Evolutionary conservation across 2,888 invertebrate genomes (phyloP).

Genomic region (Oeneis ivallda): DNA sequence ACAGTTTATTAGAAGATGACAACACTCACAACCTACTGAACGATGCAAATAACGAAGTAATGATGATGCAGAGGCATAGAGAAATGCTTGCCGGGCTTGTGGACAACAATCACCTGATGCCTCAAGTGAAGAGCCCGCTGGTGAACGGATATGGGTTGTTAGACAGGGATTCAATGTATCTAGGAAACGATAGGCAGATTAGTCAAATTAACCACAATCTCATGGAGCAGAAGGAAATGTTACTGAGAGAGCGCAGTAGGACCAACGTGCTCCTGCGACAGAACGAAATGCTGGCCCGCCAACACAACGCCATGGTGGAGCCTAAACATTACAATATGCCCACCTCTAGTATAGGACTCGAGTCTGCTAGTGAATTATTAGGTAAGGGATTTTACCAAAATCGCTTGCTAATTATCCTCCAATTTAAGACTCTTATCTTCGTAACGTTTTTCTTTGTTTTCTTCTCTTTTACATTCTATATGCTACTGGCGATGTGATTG

Average conservation of each 20-base stretch:
- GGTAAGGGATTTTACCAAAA: constrained; percentile 52
- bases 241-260: constrained; percentile 63
- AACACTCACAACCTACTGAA: constrained; percentile 67
- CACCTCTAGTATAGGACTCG: constrained; percentile 69
- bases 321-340: constrained; percentile 68
- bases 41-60: constrained; percentile 63
- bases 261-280: constrained; percentile 70
- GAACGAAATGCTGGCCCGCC: constrained; percentile 67
- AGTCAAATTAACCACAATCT: constrained; percentile 69
- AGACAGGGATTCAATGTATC: constrained; percentile 66
- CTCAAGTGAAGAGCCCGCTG: constrained; percentile 63
- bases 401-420: background rate
- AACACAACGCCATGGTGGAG: constrained; percentile 64
- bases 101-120: constrained; percentile 64
- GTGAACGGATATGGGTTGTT: constrained; percentile 69
- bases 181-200: constrained; percentile 69
- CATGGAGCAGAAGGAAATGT: constrained; percentile 65
- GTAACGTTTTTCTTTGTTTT: constrained; percentile 2
- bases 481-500: constrained; percentile 4
- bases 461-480: constrained; percentile 9
- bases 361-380: constrained; percentile 77
- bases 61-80: constrained; percentile 70
- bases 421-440: background rate
- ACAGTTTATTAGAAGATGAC: constrained; percentile 71
- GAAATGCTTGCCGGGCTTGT: constrained; percentile 70